Evolutionary conservation across 2,888 invertebrate genomes (phyloP).

Genomic region (Aricia artaxerxes): DNA sequence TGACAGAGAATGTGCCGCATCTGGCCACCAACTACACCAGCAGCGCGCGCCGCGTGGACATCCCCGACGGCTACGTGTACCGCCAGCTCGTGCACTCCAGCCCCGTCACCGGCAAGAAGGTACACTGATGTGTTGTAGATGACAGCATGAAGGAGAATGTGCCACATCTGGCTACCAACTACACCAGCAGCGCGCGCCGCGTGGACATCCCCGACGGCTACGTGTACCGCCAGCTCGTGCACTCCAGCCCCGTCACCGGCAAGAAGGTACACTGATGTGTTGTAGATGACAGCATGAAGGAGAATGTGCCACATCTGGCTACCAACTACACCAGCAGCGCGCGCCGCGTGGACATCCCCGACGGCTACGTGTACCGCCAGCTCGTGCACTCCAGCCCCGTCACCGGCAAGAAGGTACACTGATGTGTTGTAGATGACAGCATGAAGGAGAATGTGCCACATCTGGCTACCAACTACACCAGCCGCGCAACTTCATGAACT

Average conservation of each 20-base stretch:
- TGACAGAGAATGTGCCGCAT: conserved; percentile 48
- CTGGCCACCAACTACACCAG: conserved; percentile 44
- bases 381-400: conserved; percentile 28
- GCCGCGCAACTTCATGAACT: too few species aligned
- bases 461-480: conserved; percentile 41
- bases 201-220: conserved; percentile 48
- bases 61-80: conserved; percentile 49
- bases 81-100: conserved; percentile 35
- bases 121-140: too few species aligned
- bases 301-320: conserved; percentile 43
- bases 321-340: conserved; percentile 49
- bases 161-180: too few species aligned
- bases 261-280: too few species aligned
- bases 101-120: not conserved
- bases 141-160: conserved; percentile 28
- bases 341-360: conserved; percentile 47
- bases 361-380: conserved; percentile 46
- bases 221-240: conserved; percentile 41
- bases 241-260: not conserved
- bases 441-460: conserved; percentile 27
- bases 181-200: conserved; percentile 45
- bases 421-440: too few species aligned
- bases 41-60: conserved; percentile 47
- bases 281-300: not conserved
- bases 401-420: not conserved